Conservation (phyloP, 2,113 vertebrate genomes). For the Uria lomvia region DNA sequence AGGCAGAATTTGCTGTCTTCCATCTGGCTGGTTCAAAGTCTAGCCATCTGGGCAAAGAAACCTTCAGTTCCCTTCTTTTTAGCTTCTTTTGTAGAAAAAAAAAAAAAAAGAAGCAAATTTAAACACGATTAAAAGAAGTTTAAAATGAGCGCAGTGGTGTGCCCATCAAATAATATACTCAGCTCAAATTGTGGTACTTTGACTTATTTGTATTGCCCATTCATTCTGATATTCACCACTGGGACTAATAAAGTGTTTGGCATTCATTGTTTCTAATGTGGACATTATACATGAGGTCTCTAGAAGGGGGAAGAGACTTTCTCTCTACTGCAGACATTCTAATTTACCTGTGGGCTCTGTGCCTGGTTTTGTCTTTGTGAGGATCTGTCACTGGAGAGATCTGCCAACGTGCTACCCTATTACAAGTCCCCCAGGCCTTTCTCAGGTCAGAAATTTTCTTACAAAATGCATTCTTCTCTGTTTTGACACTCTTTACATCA, state of each 20-base stretch:
- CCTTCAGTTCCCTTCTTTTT: not conserved
- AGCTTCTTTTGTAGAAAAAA: not conserved
- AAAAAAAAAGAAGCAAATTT: not conserved
- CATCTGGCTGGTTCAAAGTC: slow-evolving; percentile 19
- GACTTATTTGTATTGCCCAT: not conserved
- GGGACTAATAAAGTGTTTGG: not conserved
- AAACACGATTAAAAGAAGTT: not conserved
- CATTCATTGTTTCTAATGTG: not conserved
- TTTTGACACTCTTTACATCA: not conserved
- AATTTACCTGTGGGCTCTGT: not conserved
- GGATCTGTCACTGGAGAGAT: not conserved
- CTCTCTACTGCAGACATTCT: not conserved
- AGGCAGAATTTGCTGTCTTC: not conserved
- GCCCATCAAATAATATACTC: not conserved
- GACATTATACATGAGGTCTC: not conserved
- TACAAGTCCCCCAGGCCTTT: not conserved
- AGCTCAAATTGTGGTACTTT: not conserved
- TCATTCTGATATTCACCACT: not conserved
- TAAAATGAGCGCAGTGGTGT: not conserved
- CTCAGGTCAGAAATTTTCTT: not conserved
- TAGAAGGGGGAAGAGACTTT: not conserved
- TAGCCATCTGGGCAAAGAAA: slow-evolving; percentile 31
- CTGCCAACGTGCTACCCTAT: not conserved
- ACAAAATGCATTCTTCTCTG: not conserved
- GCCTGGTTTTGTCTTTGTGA: not conserved